phyloP scores from a whole-genome alignment of 2,888 invertebrate species.

The Anarsia innoxiella region DNA sequence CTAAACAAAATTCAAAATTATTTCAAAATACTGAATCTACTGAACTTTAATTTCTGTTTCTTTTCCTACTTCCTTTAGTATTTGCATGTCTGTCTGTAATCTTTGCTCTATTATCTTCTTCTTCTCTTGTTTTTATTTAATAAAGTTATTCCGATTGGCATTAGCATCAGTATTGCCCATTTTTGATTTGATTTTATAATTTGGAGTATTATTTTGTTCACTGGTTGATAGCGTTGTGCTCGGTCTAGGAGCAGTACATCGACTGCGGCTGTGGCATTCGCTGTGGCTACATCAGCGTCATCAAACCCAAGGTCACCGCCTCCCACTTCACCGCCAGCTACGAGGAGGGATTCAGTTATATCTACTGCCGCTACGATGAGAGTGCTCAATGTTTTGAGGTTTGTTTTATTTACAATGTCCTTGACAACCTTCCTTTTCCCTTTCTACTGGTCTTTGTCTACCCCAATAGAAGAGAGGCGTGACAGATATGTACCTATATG shows the following conservation, averaged over 20 bases:
- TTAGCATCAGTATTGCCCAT: constrained; percentile 4
- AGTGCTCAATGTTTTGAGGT: constrained; percentile 89
- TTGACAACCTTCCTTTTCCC: too few species aligned
- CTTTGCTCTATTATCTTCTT: constrained; percentile 16
- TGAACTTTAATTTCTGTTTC: constrained; percentile 7
- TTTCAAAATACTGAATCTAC: constrained; percentile 5
- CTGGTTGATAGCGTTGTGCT: constrained; percentile 9
- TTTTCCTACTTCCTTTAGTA: constrained; percentile 16
- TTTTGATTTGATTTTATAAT: too few species aligned
- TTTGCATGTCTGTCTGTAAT: constrained; percentile 17
- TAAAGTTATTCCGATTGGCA: constrained; percentile 9
- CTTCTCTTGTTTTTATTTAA: constrained; percentile 6
- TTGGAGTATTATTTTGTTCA: background rate
- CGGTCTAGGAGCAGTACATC: constrained; percentile 85
- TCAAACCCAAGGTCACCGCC: constrained; percentile 85
- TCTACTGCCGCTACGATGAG: constrained; percentile 96
- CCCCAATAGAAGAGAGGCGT: too few species aligned
- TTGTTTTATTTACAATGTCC: background rate
- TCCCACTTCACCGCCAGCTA: constrained; percentile 65
- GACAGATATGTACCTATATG: too few species aligned
- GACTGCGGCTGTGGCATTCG: constrained; percentile 92
- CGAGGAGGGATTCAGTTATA: constrained; percentile 81
- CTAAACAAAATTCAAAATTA: constrained; percentile 8
- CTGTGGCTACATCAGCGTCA: constrained; percentile 92
- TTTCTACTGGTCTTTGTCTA: too few species aligned